phyloP scores from a whole-genome alignment of 2,113 vertebrate genomes.

The Cheilinus undulatus region DNA sequence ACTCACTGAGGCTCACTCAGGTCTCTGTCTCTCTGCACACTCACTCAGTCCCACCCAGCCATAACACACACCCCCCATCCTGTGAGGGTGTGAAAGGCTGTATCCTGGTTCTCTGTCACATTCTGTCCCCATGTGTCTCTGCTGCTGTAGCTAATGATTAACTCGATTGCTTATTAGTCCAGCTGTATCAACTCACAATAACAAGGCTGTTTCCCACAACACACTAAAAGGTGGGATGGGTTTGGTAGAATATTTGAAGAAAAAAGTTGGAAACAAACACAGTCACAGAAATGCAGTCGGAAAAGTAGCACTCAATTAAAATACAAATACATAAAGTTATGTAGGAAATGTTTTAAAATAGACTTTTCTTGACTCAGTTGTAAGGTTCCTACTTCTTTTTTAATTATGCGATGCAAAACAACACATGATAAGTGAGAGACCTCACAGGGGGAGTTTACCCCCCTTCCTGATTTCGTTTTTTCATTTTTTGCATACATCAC shows the following conservation, averaged over 20 bases:
- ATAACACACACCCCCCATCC: not conserved
- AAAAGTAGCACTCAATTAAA: no score
- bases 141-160: slow-evolving; percentile 53
- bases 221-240: not conserved
- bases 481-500: no score
- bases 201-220: slow-evolving; percentile 28
- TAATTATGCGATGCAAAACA: no score
- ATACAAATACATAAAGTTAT: no score
- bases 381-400: no score
- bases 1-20: slow-evolving; percentile 45
- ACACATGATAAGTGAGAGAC: no score
- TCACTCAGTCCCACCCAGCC: slow-evolving; percentile 23
- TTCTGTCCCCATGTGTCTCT: slow-evolving; percentile 6
- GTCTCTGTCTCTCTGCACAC: slow-evolving; percentile 41
- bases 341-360: no score
- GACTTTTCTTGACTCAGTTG: no score
- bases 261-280: no score
- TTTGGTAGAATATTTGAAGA: not conserved
- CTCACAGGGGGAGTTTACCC: no score
- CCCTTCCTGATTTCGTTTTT: no score
- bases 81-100: slow-evolving; percentile 25
- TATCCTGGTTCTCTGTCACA: slow-evolving; percentile 24
- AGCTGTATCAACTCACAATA: slow-evolving; percentile 53
- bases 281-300: no score
- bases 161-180: slow-evolving; percentile 41